Evolutionary conservation across 2,888 invertebrate genomes (phyloP).

Genomic region (Antheraea yamamai): DNA sequence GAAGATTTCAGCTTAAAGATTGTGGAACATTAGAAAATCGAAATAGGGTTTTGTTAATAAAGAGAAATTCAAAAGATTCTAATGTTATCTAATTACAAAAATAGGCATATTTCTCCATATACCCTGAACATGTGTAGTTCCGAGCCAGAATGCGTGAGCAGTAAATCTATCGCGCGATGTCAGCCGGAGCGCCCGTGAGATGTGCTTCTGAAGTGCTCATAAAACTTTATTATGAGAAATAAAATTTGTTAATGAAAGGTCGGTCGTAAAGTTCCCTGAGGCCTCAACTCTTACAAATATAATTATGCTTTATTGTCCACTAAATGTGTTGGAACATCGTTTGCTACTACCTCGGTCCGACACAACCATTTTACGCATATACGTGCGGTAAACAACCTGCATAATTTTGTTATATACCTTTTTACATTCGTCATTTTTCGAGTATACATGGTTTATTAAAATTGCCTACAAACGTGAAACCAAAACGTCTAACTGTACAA

Average conservation of each 20-base stretch:
- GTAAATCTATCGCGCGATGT: neutral
- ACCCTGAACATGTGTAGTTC: neutral
- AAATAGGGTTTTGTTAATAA: no score
- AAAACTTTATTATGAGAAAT: constrained; percentile 21
- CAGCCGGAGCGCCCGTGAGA: constrained; percentile 12
- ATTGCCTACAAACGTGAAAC: neutral
- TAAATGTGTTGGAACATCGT: constrained; percentile 19
- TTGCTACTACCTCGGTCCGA: constrained; percentile 6
- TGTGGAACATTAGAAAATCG: no score
- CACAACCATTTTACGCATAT: neutral
- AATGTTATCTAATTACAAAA: no score
- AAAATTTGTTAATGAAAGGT: constrained; percentile 23
- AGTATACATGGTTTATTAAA: neutral
- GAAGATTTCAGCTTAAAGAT: no score
- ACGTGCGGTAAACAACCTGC: neutral
- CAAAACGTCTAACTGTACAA: neutral
- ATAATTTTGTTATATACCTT: neutral
- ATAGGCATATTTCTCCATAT: neutral
- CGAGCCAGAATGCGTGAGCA: neutral
- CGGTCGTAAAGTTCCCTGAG: constrained; percentile 17
- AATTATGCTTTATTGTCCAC: constrained; percentile 21
- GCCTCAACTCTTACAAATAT: constrained; percentile 22
- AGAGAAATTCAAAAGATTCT: no score
- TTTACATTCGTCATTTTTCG: neutral
- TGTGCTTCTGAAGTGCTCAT: constrained; percentile 20